A percentile compares a stretch with the other conserved stretches of the same genome.
Conservation (phyloP, 2,888 invertebrate species). For the Parnassius smintheus region DNA sequence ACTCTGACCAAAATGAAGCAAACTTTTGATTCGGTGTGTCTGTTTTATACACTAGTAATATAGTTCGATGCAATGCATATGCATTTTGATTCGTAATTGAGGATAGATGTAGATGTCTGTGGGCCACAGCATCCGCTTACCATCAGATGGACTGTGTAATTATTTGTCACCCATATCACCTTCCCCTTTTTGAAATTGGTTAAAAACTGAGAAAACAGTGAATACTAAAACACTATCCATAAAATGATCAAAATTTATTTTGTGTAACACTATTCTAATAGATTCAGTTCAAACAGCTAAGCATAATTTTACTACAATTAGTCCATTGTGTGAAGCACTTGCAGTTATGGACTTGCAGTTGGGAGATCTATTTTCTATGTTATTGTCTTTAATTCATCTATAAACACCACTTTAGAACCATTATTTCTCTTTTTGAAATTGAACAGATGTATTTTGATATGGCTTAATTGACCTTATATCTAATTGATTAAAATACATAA, state of each 20-base stretch:
- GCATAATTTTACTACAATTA: slow-evolving; percentile 11
- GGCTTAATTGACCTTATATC: slow-evolving; percentile 21
- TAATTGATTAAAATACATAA: slow-evolving; percentile 7
- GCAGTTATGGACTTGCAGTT: not conserved
- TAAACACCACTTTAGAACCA: slow-evolving; percentile 9
- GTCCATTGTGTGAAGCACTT: slow-evolving; percentile 14
- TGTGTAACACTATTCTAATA: slow-evolving; percentile 17
- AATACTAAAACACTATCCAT: slow-evolving; percentile 7
- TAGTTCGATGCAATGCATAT: too few relatives aligned
- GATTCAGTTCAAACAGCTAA: slow-evolving; percentile 19
- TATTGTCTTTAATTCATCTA: slow-evolving; percentile 24
- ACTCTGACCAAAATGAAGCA: too few relatives aligned
- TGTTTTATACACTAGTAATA: too few relatives aligned
- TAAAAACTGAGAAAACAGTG: too few relatives aligned
- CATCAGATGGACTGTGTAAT: too few relatives aligned
- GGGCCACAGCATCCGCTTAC: too few relatives aligned
- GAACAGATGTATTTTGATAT: slow-evolving; percentile 14
- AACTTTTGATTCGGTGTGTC: too few relatives aligned
- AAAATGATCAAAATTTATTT: slow-evolving; percentile 20
- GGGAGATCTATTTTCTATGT: slow-evolving; percentile 15
- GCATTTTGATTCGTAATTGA: too few relatives aligned
- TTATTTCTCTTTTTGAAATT: slow-evolving; percentile 8
- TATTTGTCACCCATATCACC: too few relatives aligned
- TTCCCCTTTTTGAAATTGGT: too few relatives aligned
- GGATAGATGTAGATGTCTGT: too few relatives aligned